Base-by-base conservation (phyloP, 2,797 vertebrate species). In the Fistularia commersonii region DNA sequence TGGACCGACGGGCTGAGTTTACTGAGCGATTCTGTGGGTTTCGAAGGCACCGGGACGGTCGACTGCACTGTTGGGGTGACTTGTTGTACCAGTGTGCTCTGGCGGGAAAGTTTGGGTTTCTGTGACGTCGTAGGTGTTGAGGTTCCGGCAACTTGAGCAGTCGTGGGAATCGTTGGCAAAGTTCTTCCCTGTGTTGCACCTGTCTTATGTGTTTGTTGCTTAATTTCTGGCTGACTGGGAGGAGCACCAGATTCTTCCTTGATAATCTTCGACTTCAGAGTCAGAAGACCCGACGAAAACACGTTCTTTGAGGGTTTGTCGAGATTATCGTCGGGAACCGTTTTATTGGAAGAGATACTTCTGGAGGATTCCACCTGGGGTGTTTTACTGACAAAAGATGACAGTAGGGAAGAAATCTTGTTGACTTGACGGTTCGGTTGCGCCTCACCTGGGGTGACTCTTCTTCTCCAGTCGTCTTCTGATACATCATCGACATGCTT, bases 401-500 rank as follows among this genome's bases (percentile, higher is more conserved):
- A 94, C 79, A 95, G 87, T 10, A 93, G 69, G 6, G 93, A 93
- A 37, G 92, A 86, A 35, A 93, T 83, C 66, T 91, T 93, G 57
- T 88, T 93, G 45, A 84, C 61, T 34, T 89, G 79, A 37, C 81
- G 83, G 66, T 87, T 92, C 52, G 90, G 90, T 33, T 88, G 87
- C 79, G 90, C 85, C 61, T 87, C 73, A 64, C 65, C 88, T 48
- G 81, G 74, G 41, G 69, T 65, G 8, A 91, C 90, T 72, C 82
- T 84, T 47, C 79, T 82, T 42, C 82, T 79, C 91, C 91, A 92
- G 77, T 91, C 91, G 40, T 90, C 83, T 46, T 90, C 82, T 54
- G 87, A 88, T 70, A 88, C 87, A 43, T 87, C 75, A 79, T 93
- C 83, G 41, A 87, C 75, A 75, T 83, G 89, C 56, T 78, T 91